Percentiles rank a stretch among this genome's conserved stretches.
Evolutionary conservation across 1,140 invertebrate genomes (phyloP).

Genomic region (Drosophila burlai): DNA sequence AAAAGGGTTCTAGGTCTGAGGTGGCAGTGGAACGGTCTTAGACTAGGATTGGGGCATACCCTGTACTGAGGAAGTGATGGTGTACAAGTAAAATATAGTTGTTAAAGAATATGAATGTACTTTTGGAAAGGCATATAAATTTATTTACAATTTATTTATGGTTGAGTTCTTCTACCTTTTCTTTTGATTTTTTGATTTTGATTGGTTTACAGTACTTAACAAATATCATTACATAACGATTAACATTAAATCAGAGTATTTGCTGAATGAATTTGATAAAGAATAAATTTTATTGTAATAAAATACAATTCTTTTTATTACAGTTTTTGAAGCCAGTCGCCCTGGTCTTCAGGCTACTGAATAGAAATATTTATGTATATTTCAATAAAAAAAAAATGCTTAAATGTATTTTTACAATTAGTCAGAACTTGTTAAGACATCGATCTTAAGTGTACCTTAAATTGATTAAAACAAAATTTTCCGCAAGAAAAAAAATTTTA

Average conservation of each 20-base stretch:
- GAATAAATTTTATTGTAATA: no score
- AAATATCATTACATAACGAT: background rate
- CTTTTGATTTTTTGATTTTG: no score
- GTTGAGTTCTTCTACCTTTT: background rate
- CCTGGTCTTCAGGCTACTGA: no score
- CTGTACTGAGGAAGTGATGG: background rate
- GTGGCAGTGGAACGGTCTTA: background rate
- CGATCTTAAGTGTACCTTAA: no score
- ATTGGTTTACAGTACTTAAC: background rate
- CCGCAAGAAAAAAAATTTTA: no score
- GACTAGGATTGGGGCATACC: background rate
- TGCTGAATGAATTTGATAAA: background rate
- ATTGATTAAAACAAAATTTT: no score
- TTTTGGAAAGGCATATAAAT: background rate
- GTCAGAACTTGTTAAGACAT: no score
- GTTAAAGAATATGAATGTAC: background rate
- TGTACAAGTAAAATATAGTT: background rate
- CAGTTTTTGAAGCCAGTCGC: no score
- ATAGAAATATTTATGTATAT: no score
- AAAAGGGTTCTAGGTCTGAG: slow-evolving; percentile 61
- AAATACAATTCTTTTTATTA: no score
- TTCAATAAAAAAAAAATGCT: no score
- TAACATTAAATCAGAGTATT: background rate
- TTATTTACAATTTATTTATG: background rate
- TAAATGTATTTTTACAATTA: no score